Percentiles rank a stretch among this genome's conserved stretches.
Evolutionary conservation across 1,140 invertebrate genomes (phyloP).

Genomic region (Goniozus legneri): DNA sequence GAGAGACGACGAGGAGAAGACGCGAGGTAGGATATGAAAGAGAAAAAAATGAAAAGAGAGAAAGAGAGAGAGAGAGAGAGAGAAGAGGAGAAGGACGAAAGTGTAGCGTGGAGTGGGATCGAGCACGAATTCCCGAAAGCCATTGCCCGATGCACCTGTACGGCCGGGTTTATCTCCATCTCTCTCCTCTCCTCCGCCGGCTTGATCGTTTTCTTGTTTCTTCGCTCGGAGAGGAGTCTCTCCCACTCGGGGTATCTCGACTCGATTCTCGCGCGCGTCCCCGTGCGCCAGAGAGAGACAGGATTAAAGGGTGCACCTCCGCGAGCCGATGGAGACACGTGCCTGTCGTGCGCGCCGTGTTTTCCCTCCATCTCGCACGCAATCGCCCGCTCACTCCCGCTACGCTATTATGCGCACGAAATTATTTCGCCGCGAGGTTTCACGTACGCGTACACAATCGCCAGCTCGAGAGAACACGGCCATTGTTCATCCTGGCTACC

Average conservation of each 20-base stretch:
- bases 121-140: slow-evolving; percentile 31
- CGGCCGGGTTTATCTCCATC: slow-evolving; percentile 1
- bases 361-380: slow-evolving; percentile 11
- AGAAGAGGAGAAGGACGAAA: slow-evolving; percentile 8
- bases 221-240: slow-evolving; percentile 7
- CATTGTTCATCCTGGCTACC: slow-evolving; percentile 2
- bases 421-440: too few relatives aligned
- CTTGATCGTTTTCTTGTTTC: background rate
- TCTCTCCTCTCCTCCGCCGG: background rate
- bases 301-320: too few relatives aligned
- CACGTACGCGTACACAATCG: slow-evolving; percentile 9
- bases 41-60: background rate
- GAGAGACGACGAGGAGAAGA: slow-evolving; percentile 10
- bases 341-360: slow-evolving; percentile 32
- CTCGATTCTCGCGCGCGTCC: too few relatives aligned
- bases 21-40: slow-evolving; percentile 3
- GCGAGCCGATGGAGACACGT: slow-evolving; percentile 27
- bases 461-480: background rate
- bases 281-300: too few relatives aligned
- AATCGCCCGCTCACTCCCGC: background rate
- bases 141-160: slow-evolving; percentile 32
- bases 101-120: slow-evolving; percentile 28
- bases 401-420: too few relatives aligned
- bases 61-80: slow-evolving; percentile 11
- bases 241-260: too few relatives aligned